Conservation (phyloP, 1,140 invertebrate species). For the Drosophila gunungcola region DNA sequence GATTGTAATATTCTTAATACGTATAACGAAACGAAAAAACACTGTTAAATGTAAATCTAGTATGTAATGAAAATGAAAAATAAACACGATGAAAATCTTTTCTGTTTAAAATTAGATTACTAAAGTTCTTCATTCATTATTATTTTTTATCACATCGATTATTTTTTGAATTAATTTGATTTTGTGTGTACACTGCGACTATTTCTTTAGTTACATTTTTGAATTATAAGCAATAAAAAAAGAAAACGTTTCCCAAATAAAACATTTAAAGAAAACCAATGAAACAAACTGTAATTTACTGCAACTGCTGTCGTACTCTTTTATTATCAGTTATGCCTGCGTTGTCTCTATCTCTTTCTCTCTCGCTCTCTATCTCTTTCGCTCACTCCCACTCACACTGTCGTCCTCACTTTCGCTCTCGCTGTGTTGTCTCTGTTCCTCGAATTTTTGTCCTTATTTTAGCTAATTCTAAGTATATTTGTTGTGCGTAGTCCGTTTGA, state of each 20-base stretch:
- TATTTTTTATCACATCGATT: slow-evolving; percentile 33
- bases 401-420: slow-evolving; percentile 23
- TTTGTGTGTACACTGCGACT: slow-evolving; percentile 49
- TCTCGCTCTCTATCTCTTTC: slow-evolving; percentile 19
- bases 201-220: slow-evolving; percentile 69
- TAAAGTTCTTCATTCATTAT: slow-evolving; percentile 41
- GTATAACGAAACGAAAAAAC: slow-evolving; percentile 16
- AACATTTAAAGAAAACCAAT: slow-evolving; percentile 52
- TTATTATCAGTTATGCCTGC: slow-evolving; percentile 44
- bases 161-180: slow-evolving; percentile 33
- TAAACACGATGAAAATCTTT: slow-evolving; percentile 13
- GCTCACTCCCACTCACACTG: slow-evolving; percentile 1
- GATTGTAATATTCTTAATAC: slow-evolving; percentile 63
- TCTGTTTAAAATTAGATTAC: slow-evolving; percentile 28
- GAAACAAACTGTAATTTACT: slow-evolving; percentile 60
- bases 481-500: slow-evolving; percentile 36
- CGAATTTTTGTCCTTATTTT: slow-evolving; percentile 31
- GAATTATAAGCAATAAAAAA: slow-evolving; percentile 57
- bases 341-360: slow-evolving; percentile 22
- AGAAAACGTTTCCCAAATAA: slow-evolving; percentile 50
- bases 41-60: slow-evolving; percentile 47
- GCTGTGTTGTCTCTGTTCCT: slow-evolving; percentile 27
- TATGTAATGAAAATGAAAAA: slow-evolving; percentile 9
- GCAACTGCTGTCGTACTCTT: slow-evolving; percentile 41
- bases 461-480: slow-evolving; percentile 29